These are phyloP conservation scores for Catajapyx aquilonaris DNA, from an alignment of 1,140 invertebrate species.

Conservation along the genomic window DNA sequence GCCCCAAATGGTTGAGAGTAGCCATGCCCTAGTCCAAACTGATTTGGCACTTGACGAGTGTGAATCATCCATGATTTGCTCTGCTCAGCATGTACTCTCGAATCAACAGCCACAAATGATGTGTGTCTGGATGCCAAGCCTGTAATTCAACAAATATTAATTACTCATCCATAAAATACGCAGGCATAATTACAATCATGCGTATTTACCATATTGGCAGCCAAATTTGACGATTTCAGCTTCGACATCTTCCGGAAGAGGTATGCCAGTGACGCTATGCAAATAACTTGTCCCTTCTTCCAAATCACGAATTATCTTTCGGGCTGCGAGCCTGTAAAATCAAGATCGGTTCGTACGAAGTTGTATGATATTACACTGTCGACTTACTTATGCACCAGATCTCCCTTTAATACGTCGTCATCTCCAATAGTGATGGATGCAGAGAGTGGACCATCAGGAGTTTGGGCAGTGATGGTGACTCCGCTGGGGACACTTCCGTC, in stretches of 20 bases:
- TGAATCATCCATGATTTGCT: neutral
- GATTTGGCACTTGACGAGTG: neutral
- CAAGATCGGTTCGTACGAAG: no score
- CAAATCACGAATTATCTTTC: neutral
- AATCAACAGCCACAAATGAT: neutral
- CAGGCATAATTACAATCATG: no score
- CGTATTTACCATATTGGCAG: neutral
- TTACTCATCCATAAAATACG: no score
- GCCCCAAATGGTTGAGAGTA: no score
- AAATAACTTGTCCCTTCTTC: neutral
- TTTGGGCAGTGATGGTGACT: no score
- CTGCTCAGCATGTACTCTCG: neutral
- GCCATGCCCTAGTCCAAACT: neutral
- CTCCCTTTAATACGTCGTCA: no score
- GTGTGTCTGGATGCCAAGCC: neutral
- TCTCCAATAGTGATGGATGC: constrained; percentile 8
- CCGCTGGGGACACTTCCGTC: no score
- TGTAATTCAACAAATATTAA: no score
- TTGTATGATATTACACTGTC: no score
- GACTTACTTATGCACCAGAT: no score
- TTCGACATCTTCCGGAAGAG: neutral
- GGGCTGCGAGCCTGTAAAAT: neutral
- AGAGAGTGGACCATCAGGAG: constrained; percentile 10
- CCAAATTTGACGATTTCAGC: neutral
- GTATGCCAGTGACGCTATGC: neutral